phyloP scores from a whole-genome alignment of 2,113 vertebrate species.

The Anhinga anhinga region DNA sequence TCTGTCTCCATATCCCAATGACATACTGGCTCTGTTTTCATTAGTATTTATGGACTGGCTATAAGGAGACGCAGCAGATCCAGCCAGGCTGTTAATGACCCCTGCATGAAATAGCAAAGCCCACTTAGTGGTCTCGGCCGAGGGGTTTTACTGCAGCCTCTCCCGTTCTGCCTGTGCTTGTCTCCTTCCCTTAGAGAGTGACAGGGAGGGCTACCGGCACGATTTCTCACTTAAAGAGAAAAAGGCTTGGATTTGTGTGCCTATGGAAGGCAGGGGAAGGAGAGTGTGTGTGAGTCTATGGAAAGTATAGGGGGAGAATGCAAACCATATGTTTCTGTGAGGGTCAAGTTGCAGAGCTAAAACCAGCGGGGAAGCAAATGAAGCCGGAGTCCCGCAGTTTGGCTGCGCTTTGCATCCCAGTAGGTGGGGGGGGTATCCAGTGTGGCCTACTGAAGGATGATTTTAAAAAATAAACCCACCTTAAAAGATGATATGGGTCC shows the following conservation, averaged over 20 bases:
- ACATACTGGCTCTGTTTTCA: neutral
- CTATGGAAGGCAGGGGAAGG: neutral
- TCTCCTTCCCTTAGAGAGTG: neutral
- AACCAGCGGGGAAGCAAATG: neutral
- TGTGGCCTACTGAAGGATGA: neutral
- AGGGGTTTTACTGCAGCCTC: slow-evolving; percentile 34
- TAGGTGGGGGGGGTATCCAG: neutral
- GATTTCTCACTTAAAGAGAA: neutral
- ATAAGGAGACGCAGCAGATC: neutral
- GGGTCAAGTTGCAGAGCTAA: slow-evolving; percentile 29
- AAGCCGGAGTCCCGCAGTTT: neutral
- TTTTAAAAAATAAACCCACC: neutral
- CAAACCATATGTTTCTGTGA: slow-evolving; percentile 2
- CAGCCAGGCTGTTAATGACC: slow-evolving; percentile 34
- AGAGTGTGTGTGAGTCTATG: neutral
- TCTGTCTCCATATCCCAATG: neutral
- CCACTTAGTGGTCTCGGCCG: neutral
- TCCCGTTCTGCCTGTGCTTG: neutral
- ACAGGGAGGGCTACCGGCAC: neutral
- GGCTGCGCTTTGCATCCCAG: neutral
- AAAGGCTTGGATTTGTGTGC: neutral
- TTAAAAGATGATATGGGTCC: neutral
- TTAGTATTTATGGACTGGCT: slow-evolving; percentile 41
- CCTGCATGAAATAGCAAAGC: neutral
- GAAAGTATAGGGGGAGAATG: neutral